Conservation (phyloP, 2,888 invertebrate species). For the Synergus laeviventris region DNA sequence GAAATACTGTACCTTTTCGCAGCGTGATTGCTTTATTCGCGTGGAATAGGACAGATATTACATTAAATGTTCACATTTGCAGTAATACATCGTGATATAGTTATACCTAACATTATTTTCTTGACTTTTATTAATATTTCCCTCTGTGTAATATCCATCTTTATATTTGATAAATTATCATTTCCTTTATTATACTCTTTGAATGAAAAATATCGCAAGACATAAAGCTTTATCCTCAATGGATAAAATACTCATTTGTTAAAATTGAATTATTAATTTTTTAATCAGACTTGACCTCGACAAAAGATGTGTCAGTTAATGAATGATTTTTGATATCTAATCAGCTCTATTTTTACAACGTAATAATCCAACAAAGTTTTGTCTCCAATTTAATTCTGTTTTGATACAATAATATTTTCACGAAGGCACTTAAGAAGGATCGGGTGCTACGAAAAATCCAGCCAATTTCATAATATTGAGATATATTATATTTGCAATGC, state of each 20-base stretch:
- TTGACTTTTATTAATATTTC: neutral
- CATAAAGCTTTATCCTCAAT: conserved; percentile 17
- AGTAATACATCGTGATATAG: neutral
- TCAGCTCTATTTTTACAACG: conserved; percentile 7
- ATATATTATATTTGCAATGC: too few relatives aligned
- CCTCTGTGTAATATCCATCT: neutral
- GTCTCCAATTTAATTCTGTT: conserved; percentile 10
- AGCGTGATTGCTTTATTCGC: neutral
- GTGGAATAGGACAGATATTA: neutral
- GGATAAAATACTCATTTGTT: conserved; percentile 32
- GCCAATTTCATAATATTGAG: too few relatives aligned
- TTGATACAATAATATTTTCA: conserved; percentile 5
- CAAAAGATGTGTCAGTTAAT: conserved; percentile 15
- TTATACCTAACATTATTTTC: neutral
- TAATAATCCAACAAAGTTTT: conserved; percentile 10
- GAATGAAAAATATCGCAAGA: conserved; percentile 13
- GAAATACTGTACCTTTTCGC: neutral
- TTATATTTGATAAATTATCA: conserved; percentile 6
- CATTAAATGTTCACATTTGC: conserved; percentile 24
- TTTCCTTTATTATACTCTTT: conserved; percentile 14
- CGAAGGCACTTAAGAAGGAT: too few relatives aligned
- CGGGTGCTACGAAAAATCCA: too few relatives aligned
- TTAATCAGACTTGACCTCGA: conserved; percentile 28
- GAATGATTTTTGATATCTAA: conserved; percentile 25
- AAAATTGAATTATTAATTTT: conserved; percentile 37